These are phyloP conservation scores for Trematomus loennbergii DNA, from an alignment of 2,113 vertebrate genomes.

Conservation along the genomic window DNA sequence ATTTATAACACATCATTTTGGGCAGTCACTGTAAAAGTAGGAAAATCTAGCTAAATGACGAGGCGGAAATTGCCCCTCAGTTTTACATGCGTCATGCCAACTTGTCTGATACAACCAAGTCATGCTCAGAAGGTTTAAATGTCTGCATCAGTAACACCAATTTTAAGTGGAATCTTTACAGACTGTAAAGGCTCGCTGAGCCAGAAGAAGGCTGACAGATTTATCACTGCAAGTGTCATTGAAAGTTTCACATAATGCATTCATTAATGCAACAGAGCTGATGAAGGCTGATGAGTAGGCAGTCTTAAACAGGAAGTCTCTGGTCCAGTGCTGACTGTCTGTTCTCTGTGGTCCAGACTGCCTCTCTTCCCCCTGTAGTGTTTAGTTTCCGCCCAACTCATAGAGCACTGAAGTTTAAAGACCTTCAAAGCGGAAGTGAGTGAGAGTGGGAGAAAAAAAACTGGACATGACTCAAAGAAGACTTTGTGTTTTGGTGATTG, in stretches of 20 bases:
- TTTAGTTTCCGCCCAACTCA: constrained; percentile 86
- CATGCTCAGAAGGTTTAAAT: neutral
- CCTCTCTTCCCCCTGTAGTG: constrained; percentile 52
- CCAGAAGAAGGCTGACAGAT: neutral
- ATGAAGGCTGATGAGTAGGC: constrained; percentile 37
- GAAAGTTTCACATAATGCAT: constrained; percentile 3
- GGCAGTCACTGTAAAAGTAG: constrained; percentile 1
- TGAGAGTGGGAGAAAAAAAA: constrained; percentile 56
- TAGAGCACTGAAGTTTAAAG: constrained; percentile 89
- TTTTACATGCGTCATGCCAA: constrained; percentile 6
- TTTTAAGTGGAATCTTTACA: neutral
- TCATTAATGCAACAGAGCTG: constrained; percentile 24
- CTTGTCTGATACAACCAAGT: neutral
- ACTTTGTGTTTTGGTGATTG: constrained; percentile 85
- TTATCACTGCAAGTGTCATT: neutral
- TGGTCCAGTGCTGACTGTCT: constrained; percentile 34
- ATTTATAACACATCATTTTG: constrained; percentile 9
- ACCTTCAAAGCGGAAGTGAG: constrained; percentile 91
- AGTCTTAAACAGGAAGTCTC: constrained; percentile 49
- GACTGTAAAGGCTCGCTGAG: neutral
- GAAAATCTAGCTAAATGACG: constrained; percentile 7
- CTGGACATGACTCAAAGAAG: constrained; percentile 84
- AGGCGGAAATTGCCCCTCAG: neutral
- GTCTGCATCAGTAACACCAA: neutral
- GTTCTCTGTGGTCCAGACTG: constrained; percentile 35